phyloP scores from a whole-genome alignment of 2,113 vertebrate genomes.

The Ceyx cyanopectus region DNA sequence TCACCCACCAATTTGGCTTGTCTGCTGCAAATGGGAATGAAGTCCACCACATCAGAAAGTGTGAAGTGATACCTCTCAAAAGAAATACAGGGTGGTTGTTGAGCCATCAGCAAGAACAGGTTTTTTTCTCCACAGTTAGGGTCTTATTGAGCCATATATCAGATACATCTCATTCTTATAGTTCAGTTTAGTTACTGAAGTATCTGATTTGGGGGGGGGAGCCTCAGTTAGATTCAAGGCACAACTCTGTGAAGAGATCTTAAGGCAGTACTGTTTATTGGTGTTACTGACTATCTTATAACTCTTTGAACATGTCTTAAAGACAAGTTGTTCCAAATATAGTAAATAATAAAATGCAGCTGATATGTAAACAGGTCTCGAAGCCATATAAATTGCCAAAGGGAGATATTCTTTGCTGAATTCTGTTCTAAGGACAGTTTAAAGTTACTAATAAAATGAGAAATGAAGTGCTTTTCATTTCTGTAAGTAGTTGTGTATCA shows the following conservation, averaged over 20 bases:
- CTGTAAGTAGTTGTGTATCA: background rate
- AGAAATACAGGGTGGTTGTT: background rate
- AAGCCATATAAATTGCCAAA: background rate
- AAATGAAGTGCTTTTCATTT: background rate
- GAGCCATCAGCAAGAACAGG: background rate
- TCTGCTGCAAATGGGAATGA: background rate
- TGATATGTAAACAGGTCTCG: background rate
- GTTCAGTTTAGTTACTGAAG: background rate
- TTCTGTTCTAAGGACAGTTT: background rate
- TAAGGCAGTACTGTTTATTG: background rate
- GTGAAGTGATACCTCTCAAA: background rate
- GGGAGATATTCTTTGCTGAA: background rate
- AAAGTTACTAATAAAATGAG: background rate
- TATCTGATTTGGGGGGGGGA: background rate
- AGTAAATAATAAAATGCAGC: background rate
- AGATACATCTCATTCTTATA: background rate
- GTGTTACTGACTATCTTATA: background rate
- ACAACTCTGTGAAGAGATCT: background rate
- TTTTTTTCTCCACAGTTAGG: background rate
- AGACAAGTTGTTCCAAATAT: background rate
- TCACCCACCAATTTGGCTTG: background rate
- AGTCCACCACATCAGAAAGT: background rate
- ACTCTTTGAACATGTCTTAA: background rate
- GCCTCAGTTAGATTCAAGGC: background rate
- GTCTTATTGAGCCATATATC: background rate